Evolutionary conservation across 2,797 vertebrate species (phyloP).

Genomic region (Melanotaenia nigrans): DNA sequence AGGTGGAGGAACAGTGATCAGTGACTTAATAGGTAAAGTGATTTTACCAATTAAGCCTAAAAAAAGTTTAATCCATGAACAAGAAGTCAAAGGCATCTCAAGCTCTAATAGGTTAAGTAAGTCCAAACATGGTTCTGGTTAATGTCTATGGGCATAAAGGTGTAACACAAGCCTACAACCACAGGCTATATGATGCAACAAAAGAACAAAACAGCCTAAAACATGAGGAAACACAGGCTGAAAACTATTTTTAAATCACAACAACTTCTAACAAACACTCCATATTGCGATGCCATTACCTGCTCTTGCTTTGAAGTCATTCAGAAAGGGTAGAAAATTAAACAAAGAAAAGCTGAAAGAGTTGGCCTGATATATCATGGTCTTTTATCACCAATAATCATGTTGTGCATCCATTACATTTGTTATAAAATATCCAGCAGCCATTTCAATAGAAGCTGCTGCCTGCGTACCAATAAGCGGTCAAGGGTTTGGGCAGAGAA

Average conservation of each 20-base stretch:
- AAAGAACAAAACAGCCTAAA: conserved; percentile 48
- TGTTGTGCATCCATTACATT: background rate
- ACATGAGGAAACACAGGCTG: conserved; percentile 46
- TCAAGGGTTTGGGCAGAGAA: conserved; percentile 23
- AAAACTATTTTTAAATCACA: conserved; percentile 48
- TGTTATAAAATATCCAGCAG: conserved; percentile 7
- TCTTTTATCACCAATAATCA: conserved; percentile 17
- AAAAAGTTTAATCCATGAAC: background rate
- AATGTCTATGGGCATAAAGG: conserved; percentile 10
- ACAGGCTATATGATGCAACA: conserved; percentile 36
- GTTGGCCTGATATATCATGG: conserved; percentile 6
- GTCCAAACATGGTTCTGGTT: conserved; percentile 17
- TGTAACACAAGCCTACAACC: conserved; percentile 27
- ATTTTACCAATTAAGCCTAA: conserved; percentile 2
- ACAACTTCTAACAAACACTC: conserved; percentile 52
- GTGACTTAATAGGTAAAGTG: background rate
- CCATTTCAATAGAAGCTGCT: conserved; percentile 23
- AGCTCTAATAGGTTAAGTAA: background rate
- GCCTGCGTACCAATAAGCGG: conserved; percentile 29
- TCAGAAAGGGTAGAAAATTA: conserved; percentile 60
- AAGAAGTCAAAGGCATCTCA: background rate
- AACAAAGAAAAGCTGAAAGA: conserved; percentile 53
- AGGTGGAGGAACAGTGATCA: background rate
- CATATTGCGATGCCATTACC: conserved; percentile 64
- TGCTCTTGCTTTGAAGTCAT: conserved; percentile 79